phyloP scores from a whole-genome alignment of 2,113 vertebrate genomes.

The Thalassarche chlororhynchos region DNA sequence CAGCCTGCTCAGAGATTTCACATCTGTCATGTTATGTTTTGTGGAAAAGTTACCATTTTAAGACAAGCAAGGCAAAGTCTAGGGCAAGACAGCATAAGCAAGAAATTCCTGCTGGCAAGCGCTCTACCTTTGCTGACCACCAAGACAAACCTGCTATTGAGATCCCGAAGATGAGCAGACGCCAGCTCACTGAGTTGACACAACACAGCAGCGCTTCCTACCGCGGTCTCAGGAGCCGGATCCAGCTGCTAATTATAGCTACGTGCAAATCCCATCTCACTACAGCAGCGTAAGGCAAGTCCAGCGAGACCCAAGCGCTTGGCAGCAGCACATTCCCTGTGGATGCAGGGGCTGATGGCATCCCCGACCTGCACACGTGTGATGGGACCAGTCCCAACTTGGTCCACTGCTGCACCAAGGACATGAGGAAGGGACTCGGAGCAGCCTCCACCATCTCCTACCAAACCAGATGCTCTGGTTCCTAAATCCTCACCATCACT shows the following conservation, averaged over 20 bases:
- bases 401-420: background rate
- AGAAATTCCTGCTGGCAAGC: background rate
- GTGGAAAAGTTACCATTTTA: background rate
- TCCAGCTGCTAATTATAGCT: background rate
- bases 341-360: background rate
- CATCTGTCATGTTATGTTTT: background rate
- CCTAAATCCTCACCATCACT: background rate
- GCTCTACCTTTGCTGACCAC: background rate
- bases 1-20: background rate
- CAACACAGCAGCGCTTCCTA: background rate
- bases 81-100: background rate
- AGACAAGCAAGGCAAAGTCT: background rate
- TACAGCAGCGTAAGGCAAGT: background rate
- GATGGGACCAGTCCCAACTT: background rate
- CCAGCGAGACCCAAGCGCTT: rapidly evolving
- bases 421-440: background rate
- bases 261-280: background rate
- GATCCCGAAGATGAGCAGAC: background rate
- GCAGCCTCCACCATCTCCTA: background rate
- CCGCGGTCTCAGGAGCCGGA: background rate
- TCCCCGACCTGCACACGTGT: rapidly evolving
- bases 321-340: background rate
- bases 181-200: background rate
- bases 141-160: background rate
- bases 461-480: background rate